Conservation (phyloP, 1,140 invertebrate species). For the Drosophila kohkoa region DNA sequence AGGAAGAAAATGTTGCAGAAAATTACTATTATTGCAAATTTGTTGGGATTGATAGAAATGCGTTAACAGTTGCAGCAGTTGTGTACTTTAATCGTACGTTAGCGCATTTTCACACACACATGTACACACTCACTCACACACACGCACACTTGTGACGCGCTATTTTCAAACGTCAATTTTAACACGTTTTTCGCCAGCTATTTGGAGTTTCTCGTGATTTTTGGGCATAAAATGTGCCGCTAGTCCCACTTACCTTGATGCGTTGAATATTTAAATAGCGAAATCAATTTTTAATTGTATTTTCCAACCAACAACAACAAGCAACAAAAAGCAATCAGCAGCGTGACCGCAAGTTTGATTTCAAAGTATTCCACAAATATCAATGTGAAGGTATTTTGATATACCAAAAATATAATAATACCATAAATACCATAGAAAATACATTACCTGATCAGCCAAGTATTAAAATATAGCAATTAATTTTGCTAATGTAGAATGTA, state of each 20-base stretch:
- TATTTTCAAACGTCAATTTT: slow-evolving; percentile 57
- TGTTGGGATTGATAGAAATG: slow-evolving; percentile 25
- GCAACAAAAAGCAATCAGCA: slow-evolving; percentile 53
- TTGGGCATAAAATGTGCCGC: slow-evolving; percentile 35
- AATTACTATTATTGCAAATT: slow-evolving; percentile 37
- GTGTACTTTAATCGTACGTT: slow-evolving; percentile 46
- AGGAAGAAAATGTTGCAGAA: slow-evolving; percentile 23
- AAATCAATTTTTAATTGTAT: slow-evolving; percentile 78
- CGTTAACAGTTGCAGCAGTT: slow-evolving; percentile 36
- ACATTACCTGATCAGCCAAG: not conserved
- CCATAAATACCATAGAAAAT: not conserved
- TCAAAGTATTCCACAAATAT: not conserved
- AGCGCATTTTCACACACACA: slow-evolving; percentile 41
- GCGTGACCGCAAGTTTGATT: slow-evolving; percentile 1
- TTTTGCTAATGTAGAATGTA: not conserved
- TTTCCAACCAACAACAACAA: slow-evolving; percentile 70
- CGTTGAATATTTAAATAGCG: slow-evolving; percentile 66
- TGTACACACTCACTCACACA: not conserved
- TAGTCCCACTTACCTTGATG: slow-evolving; percentile 60
- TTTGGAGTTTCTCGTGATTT: not conserved
- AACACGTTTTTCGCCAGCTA: slow-evolving; percentile 36
- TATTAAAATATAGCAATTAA: not conserved
- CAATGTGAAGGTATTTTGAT: not conserved
- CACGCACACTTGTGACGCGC: slow-evolving; percentile 60
- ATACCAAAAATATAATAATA: not conserved